Percentiles rank a stretch among this genome's conserved stretches.
Evolutionary conservation across 1,140 invertebrate species (phyloP).

Genomic region (Caerostris darwini): DNA sequence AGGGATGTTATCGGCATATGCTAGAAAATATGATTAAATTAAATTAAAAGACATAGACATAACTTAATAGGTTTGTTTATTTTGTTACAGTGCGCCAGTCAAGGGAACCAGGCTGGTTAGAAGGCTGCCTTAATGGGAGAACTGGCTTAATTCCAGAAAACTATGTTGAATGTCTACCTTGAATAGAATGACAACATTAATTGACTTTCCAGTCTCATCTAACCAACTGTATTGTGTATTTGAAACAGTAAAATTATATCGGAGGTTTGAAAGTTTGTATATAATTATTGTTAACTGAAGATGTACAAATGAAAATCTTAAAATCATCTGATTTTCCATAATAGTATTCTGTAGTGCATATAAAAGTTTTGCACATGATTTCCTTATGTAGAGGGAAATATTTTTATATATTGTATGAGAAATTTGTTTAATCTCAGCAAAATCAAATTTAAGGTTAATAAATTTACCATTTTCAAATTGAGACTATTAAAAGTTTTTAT

Average conservation of each 20-base stretch:
- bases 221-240: not conserved
- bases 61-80: slow-evolving; percentile 73
- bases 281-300: slow-evolving; percentile 30
- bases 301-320: slow-evolving; percentile 1
- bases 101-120: slow-evolving; percentile 97
- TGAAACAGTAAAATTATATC: not conserved
- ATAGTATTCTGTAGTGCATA: slow-evolving; percentile 19
- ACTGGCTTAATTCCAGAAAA: slow-evolving; percentile 97
- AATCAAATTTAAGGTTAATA: not conserved
- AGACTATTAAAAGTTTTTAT: not conserved
- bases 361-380: slow-evolving; percentile 20
- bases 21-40: no score
- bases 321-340: slow-evolving; percentile 7
- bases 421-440: not conserved
- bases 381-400: not conserved
- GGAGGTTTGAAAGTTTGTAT: not conserved
- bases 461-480: not conserved
- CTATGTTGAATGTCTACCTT: slow-evolving; percentile 91
- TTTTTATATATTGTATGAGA: not conserved
- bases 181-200: not conserved
- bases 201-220: not conserved
- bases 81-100: slow-evolving; percentile 90
- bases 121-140: slow-evolving; percentile 96
- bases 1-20: no score
- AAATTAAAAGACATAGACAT: no score